Conservation (phyloP, 2,113 vertebrate genomes). For the Cynocephalus volans region DNA sequence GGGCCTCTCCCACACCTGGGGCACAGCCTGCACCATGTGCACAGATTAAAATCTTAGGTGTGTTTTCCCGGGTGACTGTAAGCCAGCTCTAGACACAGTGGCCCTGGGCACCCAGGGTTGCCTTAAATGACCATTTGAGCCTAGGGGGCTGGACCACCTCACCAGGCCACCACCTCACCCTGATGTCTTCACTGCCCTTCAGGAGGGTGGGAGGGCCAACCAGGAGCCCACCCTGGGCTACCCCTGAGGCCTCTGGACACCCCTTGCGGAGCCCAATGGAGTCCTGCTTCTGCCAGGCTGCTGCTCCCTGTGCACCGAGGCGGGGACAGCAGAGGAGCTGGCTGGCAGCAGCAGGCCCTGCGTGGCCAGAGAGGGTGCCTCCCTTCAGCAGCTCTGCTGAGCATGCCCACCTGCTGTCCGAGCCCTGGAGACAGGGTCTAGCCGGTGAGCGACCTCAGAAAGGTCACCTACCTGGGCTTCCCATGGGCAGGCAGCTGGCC, state of each 20-base stretch:
- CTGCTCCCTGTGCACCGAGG: neutral
- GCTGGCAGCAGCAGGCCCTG: neutral
- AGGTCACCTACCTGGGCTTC: neutral
- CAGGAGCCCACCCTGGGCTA: neutral
- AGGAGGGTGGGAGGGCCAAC: neutral
- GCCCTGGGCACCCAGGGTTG: no score
- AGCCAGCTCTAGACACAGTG: neutral
- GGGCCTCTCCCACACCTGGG: fast-evolving
- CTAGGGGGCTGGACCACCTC: neutral
- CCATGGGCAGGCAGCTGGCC: neutral
- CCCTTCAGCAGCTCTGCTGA: neutral
- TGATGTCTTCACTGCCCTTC: neutral
- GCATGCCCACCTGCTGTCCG: neutral
- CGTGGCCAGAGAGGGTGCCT: fast-evolving
- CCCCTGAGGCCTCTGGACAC: neutral
- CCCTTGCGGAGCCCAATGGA: fast-evolving
- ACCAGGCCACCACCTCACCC: neutral
- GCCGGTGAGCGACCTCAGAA: neutral
- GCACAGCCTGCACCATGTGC: neutral
- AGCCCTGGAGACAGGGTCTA: neutral
- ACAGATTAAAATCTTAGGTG: no score
- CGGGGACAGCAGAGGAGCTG: no score
- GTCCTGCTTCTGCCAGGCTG: neutral
- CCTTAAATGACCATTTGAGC: neutral
- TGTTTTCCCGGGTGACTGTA: neutral